phyloP scores from a whole-genome alignment of 2,888 invertebrate genomes.

The Hydrotaea diabolus region DNA sequence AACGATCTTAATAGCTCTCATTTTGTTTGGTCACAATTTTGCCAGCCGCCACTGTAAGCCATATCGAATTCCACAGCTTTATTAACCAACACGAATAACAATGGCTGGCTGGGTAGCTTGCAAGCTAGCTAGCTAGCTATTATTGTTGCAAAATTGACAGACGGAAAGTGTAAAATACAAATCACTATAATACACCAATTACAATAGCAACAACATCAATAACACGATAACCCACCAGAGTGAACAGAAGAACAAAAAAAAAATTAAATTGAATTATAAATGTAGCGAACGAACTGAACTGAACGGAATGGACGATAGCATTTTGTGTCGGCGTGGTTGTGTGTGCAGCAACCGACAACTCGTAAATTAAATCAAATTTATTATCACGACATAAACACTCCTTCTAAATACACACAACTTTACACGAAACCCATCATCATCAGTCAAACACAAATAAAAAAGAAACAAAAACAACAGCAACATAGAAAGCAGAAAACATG shows the following conservation, averaged over 20 bases:
- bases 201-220: slow-evolving; percentile 4
- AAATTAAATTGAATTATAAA: slow-evolving; percentile 61
- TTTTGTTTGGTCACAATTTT: neutral
- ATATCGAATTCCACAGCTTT: neutral
- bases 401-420: slow-evolving; percentile 48
- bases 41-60: neutral
- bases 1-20: too few species aligned
- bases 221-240: slow-evolving; percentile 25
- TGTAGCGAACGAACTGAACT: slow-evolving; percentile 27
- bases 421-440: slow-evolving; percentile 44
- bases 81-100: neutral
- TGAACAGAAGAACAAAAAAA: slow-evolving; percentile 7
- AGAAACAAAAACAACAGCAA: slow-evolving; percentile 21
- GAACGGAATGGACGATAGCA: slow-evolving; percentile 19
- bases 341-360: slow-evolving; percentile 32
- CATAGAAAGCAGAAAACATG: slow-evolving; percentile 38
- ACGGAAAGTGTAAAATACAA: slow-evolving; percentile 23
- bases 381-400: slow-evolving; percentile 66
- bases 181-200: slow-evolving; percentile 35
- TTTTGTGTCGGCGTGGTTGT: too few species aligned
- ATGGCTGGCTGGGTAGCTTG: too few species aligned
- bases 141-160: slow-evolving; percentile 14
- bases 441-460: slow-evolving; percentile 45
- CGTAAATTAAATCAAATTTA: slow-evolving; percentile 67
- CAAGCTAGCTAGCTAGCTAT: neutral